Base-by-base conservation (phyloP, 2,888 invertebrate genomes). In the Nomada flava region DNA sequence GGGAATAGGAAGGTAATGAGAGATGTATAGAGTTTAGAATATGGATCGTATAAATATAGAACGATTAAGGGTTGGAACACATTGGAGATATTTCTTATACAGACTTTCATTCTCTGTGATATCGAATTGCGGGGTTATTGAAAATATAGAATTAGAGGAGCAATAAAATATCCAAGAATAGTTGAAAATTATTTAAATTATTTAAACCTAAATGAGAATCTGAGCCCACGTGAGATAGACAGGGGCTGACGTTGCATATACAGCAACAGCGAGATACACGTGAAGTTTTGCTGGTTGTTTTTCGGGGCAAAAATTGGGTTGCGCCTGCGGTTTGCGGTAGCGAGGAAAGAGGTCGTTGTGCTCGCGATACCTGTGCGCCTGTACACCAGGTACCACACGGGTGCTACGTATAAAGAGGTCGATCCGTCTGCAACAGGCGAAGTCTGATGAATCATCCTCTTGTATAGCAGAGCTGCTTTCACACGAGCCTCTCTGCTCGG, bases 241-340 rank as follows among this genome's bases (percentile, higher is more conserved):
- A 3, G 47, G 15, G 47, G 47, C 1, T 13, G 47, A 15, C 13
- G 18, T 15, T 50, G 47, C 47, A 1, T 36, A 36, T 36, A 36
- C 10, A 15, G 26, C 18, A 23, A 23, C 36, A 36, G 5, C 5
- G 57, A 26, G 50, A 11, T 42, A 26, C 47, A 60, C 60, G 57
- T 62, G 65, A 68, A 69, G 76, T 76, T 83, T 67, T 57, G 13
- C 29, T 52, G 62, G 55, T 75, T 70, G 55, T 78, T 82, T 63
- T 76, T 76, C 42, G 52, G 55, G 1, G 44, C 79, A 79, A 73
- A 69, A 84, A 88, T 87, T 86, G 79, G 76, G 86, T 88, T 84
- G 85, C 86, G 79, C 77, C 78, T 87, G 88, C 78, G 88, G 88
- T 88, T 73, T 88, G 88, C 84, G 88, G 88, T 87, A 86, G 86